phyloP scores from a whole-genome alignment of 2,888 invertebrate genomes.

The Antitype chi region DNA sequence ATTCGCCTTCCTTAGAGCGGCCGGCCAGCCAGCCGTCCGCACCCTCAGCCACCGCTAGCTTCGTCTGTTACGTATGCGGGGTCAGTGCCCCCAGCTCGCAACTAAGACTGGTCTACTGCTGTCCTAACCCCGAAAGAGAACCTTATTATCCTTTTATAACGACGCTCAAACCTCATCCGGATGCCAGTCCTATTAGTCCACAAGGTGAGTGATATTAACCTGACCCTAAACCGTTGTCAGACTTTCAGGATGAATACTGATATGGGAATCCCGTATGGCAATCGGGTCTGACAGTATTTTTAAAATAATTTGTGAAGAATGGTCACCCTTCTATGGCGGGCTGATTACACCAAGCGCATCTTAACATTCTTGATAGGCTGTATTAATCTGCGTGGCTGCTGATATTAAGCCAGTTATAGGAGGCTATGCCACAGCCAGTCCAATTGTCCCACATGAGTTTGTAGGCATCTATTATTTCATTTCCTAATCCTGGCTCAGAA shows the following conservation, averaged over 20 bases:
- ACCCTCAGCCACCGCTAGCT: conserved; percentile 86
- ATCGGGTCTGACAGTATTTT: too few relatives aligned
- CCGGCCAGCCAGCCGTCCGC: conserved; percentile 76
- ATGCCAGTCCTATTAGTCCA: conserved; percentile 97
- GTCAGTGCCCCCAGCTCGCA: conserved; percentile 95
- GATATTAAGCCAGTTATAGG: too few relatives aligned
- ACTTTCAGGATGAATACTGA: too few relatives aligned
- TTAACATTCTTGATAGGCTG: too few relatives aligned
- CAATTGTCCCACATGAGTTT: too few relatives aligned
- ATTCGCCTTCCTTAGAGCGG: conserved; percentile 80
- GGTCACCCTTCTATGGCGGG: too few relatives aligned
- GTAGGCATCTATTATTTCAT: not conserved
- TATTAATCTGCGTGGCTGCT: too few relatives aligned
- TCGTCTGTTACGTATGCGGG: conserved; percentile 97
- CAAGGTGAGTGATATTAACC: conserved; percentile 90
- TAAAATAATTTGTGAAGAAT: too few relatives aligned
- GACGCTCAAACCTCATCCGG: conserved; percentile 94
- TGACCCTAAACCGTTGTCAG: too few relatives aligned
- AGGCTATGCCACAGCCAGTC: too few relatives aligned
- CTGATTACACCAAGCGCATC: too few relatives aligned
- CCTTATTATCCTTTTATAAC: conserved; percentile 97
- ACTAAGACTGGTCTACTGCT: conserved; percentile 95
- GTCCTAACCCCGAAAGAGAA: conserved; percentile 95
- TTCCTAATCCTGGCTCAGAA: not conserved
- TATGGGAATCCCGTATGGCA: too few relatives aligned